Evolutionary conservation across 2,797 vertebrate species (phyloP).

Genomic region (Muraenolepis orangiensis): DNA sequence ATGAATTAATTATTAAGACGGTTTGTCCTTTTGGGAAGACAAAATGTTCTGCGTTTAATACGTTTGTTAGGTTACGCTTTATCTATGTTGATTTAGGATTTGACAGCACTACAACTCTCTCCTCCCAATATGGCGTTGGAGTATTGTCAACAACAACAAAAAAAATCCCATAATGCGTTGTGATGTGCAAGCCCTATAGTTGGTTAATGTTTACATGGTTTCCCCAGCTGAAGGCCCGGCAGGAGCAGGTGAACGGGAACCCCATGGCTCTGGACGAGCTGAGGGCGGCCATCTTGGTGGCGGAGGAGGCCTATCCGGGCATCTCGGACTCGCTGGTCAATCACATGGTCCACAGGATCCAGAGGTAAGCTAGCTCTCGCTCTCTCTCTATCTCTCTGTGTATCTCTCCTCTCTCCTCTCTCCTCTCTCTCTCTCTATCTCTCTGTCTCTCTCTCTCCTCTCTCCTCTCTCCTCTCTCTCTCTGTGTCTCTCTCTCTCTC

Average conservation of each 20-base stretch:
- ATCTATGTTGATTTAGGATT: background rate
- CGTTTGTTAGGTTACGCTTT: background rate
- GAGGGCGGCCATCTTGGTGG: constrained; percentile 87
- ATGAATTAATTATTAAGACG: too few species aligned
- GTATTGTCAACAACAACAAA: too few species aligned
- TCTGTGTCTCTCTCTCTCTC: constrained; percentile 78
- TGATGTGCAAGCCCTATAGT: background rate
- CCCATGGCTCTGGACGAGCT: constrained; percentile 89
- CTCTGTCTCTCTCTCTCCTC: constrained; percentile 77
- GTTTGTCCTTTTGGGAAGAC: too few species aligned
- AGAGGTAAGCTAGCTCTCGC: constrained; percentile 76
- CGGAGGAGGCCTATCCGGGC: constrained; percentile 89
- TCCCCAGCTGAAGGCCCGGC: constrained; percentile 85
- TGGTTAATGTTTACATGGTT: background rate
- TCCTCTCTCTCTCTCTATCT: constrained; percentile 5
- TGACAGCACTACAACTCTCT: background rate
- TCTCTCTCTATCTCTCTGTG: background rate
- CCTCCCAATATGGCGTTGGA: background rate
- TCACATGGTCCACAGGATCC: constrained; percentile 88
- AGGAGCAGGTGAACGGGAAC: constrained; percentile 84
- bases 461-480: background rate
- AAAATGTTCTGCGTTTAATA: too few species aligned
- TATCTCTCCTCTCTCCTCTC: constrained; percentile 50
- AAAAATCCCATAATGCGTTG: too few species aligned
- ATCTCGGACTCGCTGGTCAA: constrained; percentile 92